Evolutionary conservation across 2,113 vertebrate genomes (phyloP), one percentile per base, ranked within the genome.

Genomic region (Callorhinus ursinus): DNA sequence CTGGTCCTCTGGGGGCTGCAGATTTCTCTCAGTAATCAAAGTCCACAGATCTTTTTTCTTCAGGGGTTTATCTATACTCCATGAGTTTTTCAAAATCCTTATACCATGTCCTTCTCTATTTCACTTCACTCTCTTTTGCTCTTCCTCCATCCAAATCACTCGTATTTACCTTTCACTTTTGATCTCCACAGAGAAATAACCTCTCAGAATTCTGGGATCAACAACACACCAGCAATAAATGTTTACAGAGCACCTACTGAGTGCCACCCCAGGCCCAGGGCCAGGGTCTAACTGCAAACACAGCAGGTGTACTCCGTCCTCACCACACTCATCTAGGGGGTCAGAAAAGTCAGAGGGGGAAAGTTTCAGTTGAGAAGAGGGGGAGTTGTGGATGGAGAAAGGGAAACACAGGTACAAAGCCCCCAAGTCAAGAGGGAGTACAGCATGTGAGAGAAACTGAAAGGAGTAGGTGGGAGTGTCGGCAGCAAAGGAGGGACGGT

Each of bases 21-120:
- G 98, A 98, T 98, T 98, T 98, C 97, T 98, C 96, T 98, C 97
- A 96, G 83, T 93, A 98, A 98, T 98, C 98, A 98, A 95, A 97
- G 42, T 91, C 97, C 96, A 98, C 97, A 98, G 97, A 98, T 98
- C 95, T 97, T 93, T 97, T 71, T 98, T 96, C 96, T 98, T 97
- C 96, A 71, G 57, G 51, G 57, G 22, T 85, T 61, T 18, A 33
- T 57, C 85, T 91, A 71, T 12, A 67, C n/a, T 89, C 69, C 39
- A 6, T 4, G 57, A 59, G 49, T 46, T 93, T 97, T 95, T 85
- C 26, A 77, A 85, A 93, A 89, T 72, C 46, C 11, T 88, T 95
- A 42, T 63, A 63, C 53, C 16, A 19, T 49, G 19, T 72, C 28
- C 26, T 28, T 79, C 94, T 98, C 69, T 51, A 88, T 95, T 97